Evolutionary conservation across 2,888 invertebrate species (phyloP).

Genomic region (Epirrhoe alternata): DNA sequence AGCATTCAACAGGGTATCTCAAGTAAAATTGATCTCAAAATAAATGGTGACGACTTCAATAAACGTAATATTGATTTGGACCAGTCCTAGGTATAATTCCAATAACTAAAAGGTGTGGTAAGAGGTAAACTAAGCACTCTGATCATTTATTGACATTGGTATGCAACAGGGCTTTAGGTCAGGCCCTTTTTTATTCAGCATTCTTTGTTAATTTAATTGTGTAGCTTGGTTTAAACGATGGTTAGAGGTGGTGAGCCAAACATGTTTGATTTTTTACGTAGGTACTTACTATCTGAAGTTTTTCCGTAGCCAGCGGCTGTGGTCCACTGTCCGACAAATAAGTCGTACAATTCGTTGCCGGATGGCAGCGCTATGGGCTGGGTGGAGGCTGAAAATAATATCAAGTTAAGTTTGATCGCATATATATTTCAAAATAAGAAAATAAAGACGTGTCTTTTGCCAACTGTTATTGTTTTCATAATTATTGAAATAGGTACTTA

Average conservation of each 20-base stretch:
- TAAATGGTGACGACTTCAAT: background rate
- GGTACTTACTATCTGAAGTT: slow-evolving; percentile 64
- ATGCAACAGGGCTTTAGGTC: background rate
- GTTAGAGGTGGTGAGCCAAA: too few relatives aligned
- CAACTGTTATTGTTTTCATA: too few relatives aligned
- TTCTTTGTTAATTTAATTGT: too few relatives aligned
- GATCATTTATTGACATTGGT: background rate
- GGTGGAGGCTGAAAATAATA: slow-evolving; percentile 55
- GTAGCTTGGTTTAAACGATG: too few relatives aligned
- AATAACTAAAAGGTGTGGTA: background rate
- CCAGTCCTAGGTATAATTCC: background rate
- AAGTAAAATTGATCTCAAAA: background rate
- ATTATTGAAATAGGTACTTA: too few relatives aligned
- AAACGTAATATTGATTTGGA: background rate
- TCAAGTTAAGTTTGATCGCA: background rate
- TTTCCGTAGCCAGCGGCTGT: slow-evolving; percentile 64
- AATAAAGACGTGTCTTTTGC: too few relatives aligned
- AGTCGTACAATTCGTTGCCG: slow-evolving; percentile 47
- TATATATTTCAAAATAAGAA: too few relatives aligned
- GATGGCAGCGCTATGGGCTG: slow-evolving; percentile 55
- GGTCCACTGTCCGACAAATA: slow-evolving; percentile 56
- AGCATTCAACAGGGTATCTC: background rate
- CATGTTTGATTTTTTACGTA: too few relatives aligned
- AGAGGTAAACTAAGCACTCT: background rate
- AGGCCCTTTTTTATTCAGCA: background rate